Percentiles rank a stretch among this genome's conserved stretches.
Evolutionary conservation across 2,888 invertebrate genomes (phyloP).

Genomic region (Onchidella celtica): DNA sequence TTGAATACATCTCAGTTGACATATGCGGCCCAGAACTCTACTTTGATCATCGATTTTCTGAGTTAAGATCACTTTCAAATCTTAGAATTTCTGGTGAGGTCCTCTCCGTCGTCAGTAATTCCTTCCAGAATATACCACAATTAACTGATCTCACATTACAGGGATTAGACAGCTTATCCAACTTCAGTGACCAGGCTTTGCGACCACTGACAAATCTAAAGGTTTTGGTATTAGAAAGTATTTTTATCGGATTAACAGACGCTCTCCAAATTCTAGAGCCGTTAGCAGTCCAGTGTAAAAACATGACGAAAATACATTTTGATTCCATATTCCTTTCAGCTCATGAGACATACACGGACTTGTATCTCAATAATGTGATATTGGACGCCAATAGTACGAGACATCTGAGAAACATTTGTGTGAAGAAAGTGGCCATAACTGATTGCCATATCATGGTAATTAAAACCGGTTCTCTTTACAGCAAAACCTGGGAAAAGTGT

Average conservation of each 20-base stretch:
- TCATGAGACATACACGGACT: neutral
- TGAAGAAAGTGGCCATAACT: neutral
- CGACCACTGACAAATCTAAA: neutral
- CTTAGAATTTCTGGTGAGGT: neutral
- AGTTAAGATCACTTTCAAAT: neutral
- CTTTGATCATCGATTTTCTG: neutral
- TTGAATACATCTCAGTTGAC: neutral
- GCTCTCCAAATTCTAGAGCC: conserved; percentile 7
- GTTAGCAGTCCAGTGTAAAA: neutral
- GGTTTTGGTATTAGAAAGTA: neutral
- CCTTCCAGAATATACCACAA: neutral
- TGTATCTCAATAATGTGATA: neutral
- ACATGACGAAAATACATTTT: neutral
- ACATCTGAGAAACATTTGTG: conserved; percentile 12
- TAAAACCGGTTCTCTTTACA: neutral
- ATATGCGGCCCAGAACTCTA: neutral
- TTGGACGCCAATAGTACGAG: neutral
- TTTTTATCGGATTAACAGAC: neutral
- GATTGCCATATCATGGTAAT: neutral
- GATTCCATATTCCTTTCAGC: neutral
- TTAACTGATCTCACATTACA: neutral
- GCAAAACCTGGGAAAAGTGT: neutral
- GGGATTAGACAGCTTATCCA: neutral
- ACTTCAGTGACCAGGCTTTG: neutral
- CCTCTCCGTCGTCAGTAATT: neutral